A percentile compares a stretch with the other conserved stretches of the same genome.
phyloP scores from a whole-genome alignment of 1,140 invertebrate genomes.

The Platorchestia sp. region DNA sequence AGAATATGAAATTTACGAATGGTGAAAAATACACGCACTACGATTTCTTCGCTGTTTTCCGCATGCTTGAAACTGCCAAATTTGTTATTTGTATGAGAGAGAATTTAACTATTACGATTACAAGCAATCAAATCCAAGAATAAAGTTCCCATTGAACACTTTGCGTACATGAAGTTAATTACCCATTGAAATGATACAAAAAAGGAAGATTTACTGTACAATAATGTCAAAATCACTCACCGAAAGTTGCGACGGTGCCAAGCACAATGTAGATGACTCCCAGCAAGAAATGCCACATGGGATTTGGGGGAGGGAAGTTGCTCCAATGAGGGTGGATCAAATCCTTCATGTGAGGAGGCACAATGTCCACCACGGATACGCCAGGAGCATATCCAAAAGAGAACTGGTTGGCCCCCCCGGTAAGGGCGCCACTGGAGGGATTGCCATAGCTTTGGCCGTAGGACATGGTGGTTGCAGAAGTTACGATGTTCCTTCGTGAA shows the following conservation, averaged over 20 bases:
- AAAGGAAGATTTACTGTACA: neutral
- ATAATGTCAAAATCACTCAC: constrained; percentile 11
- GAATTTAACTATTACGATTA: neutral
- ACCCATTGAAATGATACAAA: neutral
- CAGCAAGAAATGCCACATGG: constrained; percentile 71
- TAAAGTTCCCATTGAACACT: neutral
- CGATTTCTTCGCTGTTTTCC: too few species aligned
- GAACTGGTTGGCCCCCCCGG: neutral
- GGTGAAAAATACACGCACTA: too few species aligned
- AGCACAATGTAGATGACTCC: constrained; percentile 72
- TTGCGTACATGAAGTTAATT: neutral
- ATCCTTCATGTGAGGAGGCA: constrained; percentile 68
- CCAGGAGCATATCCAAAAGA: constrained; percentile 28
- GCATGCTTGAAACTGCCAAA: too few species aligned
- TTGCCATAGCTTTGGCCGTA: neutral
- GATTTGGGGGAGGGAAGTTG: constrained; percentile 69
- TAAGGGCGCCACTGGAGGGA: neutral
- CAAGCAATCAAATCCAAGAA: neutral
- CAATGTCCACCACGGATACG: constrained; percentile 66
- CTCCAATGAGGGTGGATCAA: constrained; percentile 70
- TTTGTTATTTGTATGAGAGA: neutral
- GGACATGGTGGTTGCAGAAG: neutral
- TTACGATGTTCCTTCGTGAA: neutral
- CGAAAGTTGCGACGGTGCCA: constrained; percentile 69
- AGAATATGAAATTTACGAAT: too few species aligned